Evolutionary conservation across 1,140 invertebrate species (phyloP).

Genomic region (Paramacrobiotus metropolitanus): DNA sequence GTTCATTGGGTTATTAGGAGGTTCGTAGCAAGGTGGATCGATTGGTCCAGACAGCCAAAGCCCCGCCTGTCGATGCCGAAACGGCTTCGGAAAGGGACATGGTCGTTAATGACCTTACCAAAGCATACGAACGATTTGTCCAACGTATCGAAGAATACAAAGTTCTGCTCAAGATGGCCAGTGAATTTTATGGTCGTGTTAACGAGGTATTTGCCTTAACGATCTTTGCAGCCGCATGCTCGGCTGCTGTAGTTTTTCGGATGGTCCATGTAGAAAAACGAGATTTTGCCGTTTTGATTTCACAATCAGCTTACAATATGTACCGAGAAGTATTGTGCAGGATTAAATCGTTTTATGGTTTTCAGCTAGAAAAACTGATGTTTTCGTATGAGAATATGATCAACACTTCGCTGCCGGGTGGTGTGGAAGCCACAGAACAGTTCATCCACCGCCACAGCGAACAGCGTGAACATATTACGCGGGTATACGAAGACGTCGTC

Average conservation of each 20-base stretch:
- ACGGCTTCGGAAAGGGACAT: slow-evolving; percentile 24
- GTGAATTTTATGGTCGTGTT: slow-evolving; percentile 40
- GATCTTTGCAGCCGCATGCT: too few species aligned
- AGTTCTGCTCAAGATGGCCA: slow-evolving; percentile 41
- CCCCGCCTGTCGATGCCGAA: slow-evolving; percentile 7
- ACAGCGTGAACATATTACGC: neutral
- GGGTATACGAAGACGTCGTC: neutral
- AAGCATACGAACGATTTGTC: slow-evolving; percentile 38
- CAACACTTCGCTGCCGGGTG: neutral
- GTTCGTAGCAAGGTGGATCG: neutral
- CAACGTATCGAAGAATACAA: slow-evolving; percentile 45
- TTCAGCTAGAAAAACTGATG: slow-evolving; percentile 30
- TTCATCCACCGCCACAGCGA: neutral
- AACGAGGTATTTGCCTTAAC: too few species aligned
- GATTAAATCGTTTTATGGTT: too few species aligned
- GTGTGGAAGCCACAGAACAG: neutral
- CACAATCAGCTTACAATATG: too few species aligned
- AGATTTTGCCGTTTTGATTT: slow-evolving; percentile 11
- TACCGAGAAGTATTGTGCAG: too few species aligned
- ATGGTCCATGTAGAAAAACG: slow-evolving; percentile 29
- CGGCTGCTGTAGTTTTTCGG: slow-evolving; percentile 29
- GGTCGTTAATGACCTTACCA: slow-evolving; percentile 34
- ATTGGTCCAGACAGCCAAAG: neutral
- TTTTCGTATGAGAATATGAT: slow-evolving; percentile 13
- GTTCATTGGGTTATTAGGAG: slow-evolving; percentile 32